Percentiles rank a stretch among this genome's conserved stretches.
Evolutionary conservation across 1,140 invertebrate genomes (phyloP).

Genomic region (Elysia chlorotica): DNA sequence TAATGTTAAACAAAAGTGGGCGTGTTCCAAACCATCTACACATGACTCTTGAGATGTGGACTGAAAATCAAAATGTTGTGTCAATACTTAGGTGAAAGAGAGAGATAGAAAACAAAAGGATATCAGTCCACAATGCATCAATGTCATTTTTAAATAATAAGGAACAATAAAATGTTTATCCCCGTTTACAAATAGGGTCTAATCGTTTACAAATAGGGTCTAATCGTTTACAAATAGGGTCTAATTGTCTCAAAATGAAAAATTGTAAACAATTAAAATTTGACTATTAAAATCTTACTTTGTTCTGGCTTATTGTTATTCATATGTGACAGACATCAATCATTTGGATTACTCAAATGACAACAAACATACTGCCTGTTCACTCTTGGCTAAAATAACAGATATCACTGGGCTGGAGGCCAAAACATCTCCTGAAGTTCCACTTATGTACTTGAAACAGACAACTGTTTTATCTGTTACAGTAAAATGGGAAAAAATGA

Average conservation of each 20-base stretch:
- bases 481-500: neutral
- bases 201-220: too few relatives aligned
- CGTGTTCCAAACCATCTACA: neutral
- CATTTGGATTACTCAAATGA: too few relatives aligned
- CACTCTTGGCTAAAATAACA: conserved; percentile 36
- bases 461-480: conserved; percentile 52
- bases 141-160: neutral
- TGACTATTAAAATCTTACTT: too few relatives aligned
- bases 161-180: too few relatives aligned
- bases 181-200: too few relatives aligned
- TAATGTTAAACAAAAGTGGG: conserved; percentile 2
- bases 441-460: conserved; percentile 64
- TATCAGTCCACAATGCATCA: neutral
- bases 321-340: too few relatives aligned
- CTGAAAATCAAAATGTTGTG: too few relatives aligned
- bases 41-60: neutral
- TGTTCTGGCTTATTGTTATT: too few relatives aligned
- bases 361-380: neutral
- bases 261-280: too few relatives aligned
- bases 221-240: too few relatives aligned
- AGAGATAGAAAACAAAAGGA: neutral
- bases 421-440: conserved; percentile 52
- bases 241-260: too few relatives aligned
- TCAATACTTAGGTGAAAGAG: too few relatives aligned
- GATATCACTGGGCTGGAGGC: conserved; percentile 58